Evolutionary conservation across 2,888 invertebrate genomes (phyloP).

Genomic region (Acanthoscelides obtectus): DNA sequence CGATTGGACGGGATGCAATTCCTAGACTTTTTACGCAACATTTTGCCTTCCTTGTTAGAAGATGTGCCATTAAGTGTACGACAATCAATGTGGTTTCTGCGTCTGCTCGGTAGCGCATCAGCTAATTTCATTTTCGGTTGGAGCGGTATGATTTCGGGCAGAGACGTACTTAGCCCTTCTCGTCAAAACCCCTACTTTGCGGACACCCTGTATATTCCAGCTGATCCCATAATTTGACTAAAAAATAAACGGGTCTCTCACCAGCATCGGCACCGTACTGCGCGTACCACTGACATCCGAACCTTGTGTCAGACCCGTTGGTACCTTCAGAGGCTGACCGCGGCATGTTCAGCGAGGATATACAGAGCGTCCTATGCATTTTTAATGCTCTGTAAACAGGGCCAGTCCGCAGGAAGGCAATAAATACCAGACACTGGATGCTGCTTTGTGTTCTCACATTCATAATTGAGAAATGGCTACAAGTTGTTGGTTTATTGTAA

Average conservation of each 20-base stretch:
- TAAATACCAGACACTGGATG: slow-evolving; percentile 32
- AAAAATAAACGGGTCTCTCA: not conserved
- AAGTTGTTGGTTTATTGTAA: slow-evolving; percentile 43
- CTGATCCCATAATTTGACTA: not conserved
- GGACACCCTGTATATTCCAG: not conserved
- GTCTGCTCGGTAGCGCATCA: too few relatives aligned
- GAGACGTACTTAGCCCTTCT: too few relatives aligned
- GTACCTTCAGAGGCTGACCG: not conserved
- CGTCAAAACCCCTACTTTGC: too few relatives aligned
- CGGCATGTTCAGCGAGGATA: not conserved
- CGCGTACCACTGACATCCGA: too few relatives aligned
- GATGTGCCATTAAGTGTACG: too few relatives aligned
- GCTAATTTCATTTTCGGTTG: too few relatives aligned
- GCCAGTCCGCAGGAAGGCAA: slow-evolving; percentile 18
- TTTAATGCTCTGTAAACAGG: slow-evolving; percentile 29
- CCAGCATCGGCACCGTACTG: not conserved
- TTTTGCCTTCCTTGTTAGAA: too few relatives aligned
- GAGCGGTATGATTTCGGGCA: too few relatives aligned
- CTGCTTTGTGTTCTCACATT: slow-evolving; percentile 40
- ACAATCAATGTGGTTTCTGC: too few relatives aligned
- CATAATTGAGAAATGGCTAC: slow-evolving; percentile 43
- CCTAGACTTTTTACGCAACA: too few relatives aligned
- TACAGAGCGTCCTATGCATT: slow-evolving; percentile 2
- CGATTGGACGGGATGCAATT: too few relatives aligned
- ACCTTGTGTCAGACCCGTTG: not conserved